Conservation (phyloP, 1,140 invertebrate species). For the Fragariocoptes setiger region DNA sequence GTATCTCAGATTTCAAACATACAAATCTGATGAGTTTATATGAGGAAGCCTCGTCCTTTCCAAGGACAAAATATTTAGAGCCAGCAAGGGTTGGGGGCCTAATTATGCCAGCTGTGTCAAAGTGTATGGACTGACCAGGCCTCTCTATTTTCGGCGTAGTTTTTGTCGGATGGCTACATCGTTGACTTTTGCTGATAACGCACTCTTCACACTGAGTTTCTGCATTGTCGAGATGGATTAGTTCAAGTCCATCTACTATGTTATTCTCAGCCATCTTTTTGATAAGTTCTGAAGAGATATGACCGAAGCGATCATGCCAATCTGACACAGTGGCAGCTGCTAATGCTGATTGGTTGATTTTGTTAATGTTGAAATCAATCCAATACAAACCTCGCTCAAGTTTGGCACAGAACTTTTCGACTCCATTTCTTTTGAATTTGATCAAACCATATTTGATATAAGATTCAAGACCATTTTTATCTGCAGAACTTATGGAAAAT, state of each 20-base stretch:
- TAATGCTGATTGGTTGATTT: no score
- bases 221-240: not conserved
- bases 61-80: not conserved
- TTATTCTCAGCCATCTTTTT: not conserved
- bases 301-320: not conserved
- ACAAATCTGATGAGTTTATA: not conserved
- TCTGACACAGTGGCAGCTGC: not conserved
- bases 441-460: not conserved
- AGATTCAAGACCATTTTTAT: not conserved
- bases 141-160: not conserved
- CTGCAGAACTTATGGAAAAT: not conserved
- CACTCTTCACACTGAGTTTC: not conserved
- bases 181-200: not conserved
- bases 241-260: not conserved
- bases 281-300: not conserved
- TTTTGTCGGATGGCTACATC: not conserved
- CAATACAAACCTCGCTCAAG: no score
- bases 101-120: not conserved
- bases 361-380: no score
- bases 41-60: not conserved
- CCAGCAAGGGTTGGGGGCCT: not conserved
- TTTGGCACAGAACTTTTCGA: no score
- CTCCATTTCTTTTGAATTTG: no score
- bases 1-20: not conserved
- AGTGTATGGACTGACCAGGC: not conserved